Conservation (phyloP, 2,113 vertebrate genomes). For the Entomyzon cyanotis region DNA sequence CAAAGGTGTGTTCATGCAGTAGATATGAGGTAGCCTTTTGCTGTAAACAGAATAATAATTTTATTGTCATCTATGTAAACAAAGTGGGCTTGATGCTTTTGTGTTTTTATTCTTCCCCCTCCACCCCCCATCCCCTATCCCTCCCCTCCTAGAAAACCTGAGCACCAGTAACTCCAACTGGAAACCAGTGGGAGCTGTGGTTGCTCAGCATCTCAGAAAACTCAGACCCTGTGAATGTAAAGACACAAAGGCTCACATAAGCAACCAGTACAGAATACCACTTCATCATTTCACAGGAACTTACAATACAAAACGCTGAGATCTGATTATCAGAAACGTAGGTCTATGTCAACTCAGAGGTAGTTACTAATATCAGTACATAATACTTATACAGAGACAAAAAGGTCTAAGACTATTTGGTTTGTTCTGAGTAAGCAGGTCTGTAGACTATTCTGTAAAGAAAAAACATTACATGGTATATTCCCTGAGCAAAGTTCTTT, state of each 20-base stretch:
- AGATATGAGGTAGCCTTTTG: conserved; percentile 96
- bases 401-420: conserved; percentile 81
- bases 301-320: conserved; percentile 69
- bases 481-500: conserved; percentile 99
- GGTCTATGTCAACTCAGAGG: conserved; percentile 89
- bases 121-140: not conserved
- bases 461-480: conserved; percentile 87
- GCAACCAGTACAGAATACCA: conserved; percentile 74
- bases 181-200: conserved; percentile 2
- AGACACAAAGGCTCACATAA: conserved; percentile 75
- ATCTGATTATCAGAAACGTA: conserved; percentile 77
- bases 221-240: conserved; percentile 63
- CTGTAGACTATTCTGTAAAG: conserved; percentile 81
- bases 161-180: not conserved
- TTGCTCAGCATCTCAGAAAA: conserved; percentile 38
- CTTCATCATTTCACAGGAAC: conserved; percentile 76
- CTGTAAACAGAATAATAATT: conserved; percentile 90
- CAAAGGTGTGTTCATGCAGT: conserved; percentile 78
- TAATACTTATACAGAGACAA: conserved; percentile 79
- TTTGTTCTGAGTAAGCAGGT: conserved; percentile 81
- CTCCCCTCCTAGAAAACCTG: conserved; percentile 26
- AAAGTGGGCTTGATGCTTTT: conserved; percentile 62
- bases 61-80: conserved; percentile 75
- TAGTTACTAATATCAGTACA: conserved; percentile 93
- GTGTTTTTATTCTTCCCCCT: not conserved